Percentiles rank a stretch among this genome's conserved stretches.
Evolutionary conservation across 2,113 vertebrate genomes (phyloP).

Genomic region (Psittacus erithacus): DNA sequence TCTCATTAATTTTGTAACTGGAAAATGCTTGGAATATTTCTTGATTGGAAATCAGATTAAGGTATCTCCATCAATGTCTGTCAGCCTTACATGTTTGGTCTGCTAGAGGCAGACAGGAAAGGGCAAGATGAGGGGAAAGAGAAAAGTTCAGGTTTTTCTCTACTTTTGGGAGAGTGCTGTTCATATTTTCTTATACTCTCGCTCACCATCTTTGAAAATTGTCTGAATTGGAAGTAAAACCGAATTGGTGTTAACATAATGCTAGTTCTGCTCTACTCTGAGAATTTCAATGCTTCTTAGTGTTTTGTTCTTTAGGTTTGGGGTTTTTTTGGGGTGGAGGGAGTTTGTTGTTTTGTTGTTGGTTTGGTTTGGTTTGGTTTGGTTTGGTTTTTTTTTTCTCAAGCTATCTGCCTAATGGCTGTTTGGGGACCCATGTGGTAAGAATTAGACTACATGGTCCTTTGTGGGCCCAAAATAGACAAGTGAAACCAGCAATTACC

Average conservation of each 20-base stretch:
- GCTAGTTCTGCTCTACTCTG: not conserved
- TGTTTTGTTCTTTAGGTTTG: not conserved
- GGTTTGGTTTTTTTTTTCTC: not conserved
- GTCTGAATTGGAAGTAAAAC: not conserved
- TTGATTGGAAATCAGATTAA: not conserved
- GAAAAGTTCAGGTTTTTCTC: not conserved
- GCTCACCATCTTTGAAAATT: not conserved
- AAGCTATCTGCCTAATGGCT: not conserved
- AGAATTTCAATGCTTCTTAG: not conserved
- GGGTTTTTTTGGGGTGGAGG: not conserved
- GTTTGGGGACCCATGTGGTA: not conserved
- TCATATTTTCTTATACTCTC: not conserved
- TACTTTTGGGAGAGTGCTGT: not conserved
- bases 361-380: no score
- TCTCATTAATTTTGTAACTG: not conserved
- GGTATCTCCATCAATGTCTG: not conserved
- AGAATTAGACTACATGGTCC: not conserved
- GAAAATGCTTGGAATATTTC: not conserved
- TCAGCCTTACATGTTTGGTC: not conserved
- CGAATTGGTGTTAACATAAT: not conserved
- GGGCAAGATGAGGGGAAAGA: not conserved
- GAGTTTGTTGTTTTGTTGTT: not conserved
- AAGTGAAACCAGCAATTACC: not conserved
- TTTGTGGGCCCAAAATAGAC: not conserved
- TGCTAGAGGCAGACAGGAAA: not conserved